phyloP scores from a whole-genome alignment of 2,797 vertebrate species.

The Picus viridis region DNA sequence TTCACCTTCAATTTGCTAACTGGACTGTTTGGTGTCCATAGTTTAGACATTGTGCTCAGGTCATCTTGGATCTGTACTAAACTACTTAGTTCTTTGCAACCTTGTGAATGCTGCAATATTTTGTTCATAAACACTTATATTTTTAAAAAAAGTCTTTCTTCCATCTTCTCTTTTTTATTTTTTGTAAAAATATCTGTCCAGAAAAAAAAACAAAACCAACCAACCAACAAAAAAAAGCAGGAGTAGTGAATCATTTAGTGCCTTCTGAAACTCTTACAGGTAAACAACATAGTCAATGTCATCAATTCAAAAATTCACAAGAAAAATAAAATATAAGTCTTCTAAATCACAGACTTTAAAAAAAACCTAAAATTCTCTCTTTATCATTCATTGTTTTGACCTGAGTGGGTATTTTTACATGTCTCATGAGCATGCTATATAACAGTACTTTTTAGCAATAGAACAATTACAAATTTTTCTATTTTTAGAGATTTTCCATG shows the following conservation, averaged over 20 bases:
- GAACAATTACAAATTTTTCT: not conserved
- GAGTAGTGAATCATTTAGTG: too few relatives aligned
- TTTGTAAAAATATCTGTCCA: not conserved
- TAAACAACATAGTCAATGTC: not conserved
- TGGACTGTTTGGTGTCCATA: not conserved
- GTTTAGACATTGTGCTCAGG: not conserved
- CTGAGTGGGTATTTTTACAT: not conserved
- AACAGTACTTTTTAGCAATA: not conserved
- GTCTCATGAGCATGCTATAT: not conserved
- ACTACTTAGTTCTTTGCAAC: not conserved
- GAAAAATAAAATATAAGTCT: not conserved
- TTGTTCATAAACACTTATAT: not conserved
- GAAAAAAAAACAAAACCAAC: not conserved
- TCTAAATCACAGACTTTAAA: not conserved
- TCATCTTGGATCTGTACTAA: not conserved
- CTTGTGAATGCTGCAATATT: not conserved
- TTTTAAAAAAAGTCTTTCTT: too few relatives aligned
- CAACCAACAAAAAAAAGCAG: not conserved
- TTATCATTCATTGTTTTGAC: conserved; percentile 6
- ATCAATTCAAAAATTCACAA: conserved; percentile 4
- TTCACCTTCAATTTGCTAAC: not conserved
- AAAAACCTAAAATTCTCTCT: not conserved
- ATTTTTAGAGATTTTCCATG: not conserved
- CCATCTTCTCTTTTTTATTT: not conserved
- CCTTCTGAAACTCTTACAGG: too few relatives aligned